phyloP scores from a whole-genome alignment of 2,888 invertebrate genomes.

The Lasioglossum marginatum region DNA sequence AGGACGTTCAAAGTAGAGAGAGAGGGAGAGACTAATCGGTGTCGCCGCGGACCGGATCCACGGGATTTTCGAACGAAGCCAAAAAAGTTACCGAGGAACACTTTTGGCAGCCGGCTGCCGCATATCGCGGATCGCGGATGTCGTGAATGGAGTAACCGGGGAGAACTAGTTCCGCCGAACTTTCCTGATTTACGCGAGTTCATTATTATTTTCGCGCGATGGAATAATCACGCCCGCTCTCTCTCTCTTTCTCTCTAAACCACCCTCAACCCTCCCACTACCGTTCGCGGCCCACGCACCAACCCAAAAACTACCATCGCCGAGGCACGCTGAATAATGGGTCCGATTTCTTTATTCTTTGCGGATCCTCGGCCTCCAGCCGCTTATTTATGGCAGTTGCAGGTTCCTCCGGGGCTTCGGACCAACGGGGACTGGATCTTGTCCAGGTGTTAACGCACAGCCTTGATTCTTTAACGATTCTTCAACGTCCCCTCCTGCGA shows the following conservation, averaged over 20 bases:
- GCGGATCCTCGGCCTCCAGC: conserved; percentile 12
- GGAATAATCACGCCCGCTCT: conserved; percentile 75
- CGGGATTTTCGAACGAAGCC: conserved; percentile 71
- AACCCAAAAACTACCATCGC: conserved; percentile 58
- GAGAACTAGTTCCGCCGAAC: conserved; percentile 81
- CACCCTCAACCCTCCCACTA: conserved; percentile 23
- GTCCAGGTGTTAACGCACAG: not conserved
- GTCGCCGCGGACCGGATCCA: conserved; percentile 26
- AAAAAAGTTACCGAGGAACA: conserved; percentile 75
- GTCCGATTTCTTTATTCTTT: conserved; percentile 52
- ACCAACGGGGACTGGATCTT: not conserved
- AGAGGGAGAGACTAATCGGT: conserved; percentile 46
- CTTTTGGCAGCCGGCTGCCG: conserved; percentile 76
- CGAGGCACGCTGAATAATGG: conserved; percentile 69
- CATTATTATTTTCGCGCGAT: conserved; percentile 83
- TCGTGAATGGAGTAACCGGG: conserved; percentile 77
- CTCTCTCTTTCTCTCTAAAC: not conserved
- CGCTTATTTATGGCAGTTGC: conserved; percentile 55
- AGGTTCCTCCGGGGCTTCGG: conserved; percentile 3
- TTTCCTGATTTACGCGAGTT: conserved; percentile 83
- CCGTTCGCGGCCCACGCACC: conserved; percentile 28
- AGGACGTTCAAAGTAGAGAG: not conserved
- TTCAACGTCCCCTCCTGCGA: not conserved
- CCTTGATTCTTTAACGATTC: conserved; percentile 1
- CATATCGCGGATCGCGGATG: conserved; percentile 68